Percentiles rank a stretch among this genome's conserved stretches.
phyloP scores from a whole-genome alignment of 2,888 invertebrate species.

The Leptopilina syphax region DNA sequence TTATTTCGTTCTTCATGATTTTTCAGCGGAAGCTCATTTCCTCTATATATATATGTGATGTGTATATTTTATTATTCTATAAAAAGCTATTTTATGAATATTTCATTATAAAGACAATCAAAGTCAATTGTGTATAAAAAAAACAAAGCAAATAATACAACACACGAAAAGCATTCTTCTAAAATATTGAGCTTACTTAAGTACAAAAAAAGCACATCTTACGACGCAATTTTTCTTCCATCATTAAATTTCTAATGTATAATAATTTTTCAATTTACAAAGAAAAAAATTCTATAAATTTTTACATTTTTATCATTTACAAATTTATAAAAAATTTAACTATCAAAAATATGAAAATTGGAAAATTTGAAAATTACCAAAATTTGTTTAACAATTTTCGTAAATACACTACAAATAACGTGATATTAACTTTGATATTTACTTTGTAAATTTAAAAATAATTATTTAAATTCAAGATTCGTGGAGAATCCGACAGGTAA shows the following conservation, averaged over 20 bases:
- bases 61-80: neutral
- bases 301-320: too few species aligned
- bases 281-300: too few species aligned
- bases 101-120: constrained; percentile 13
- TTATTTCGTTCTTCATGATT: neutral
- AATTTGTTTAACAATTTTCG: too few species aligned
- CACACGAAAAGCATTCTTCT: constrained; percentile 7
- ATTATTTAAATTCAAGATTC: too few species aligned
- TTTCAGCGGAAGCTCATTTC: neutral
- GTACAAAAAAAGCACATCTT: constrained; percentile 5
- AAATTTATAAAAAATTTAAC: too few species aligned
- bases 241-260: neutral
- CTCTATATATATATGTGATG: neutral
- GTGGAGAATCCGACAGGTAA: too few species aligned
- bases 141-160: neutral
- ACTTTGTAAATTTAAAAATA: too few species aligned
- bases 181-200: constrained; percentile 14
- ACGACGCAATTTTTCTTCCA: neutral
- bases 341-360: too few species aligned
- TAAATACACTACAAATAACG: too few species aligned
- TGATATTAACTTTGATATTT: too few species aligned
- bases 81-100: constrained; percentile 1
- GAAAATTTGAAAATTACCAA: too few species aligned
- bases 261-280: neutral
- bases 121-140: constrained; percentile 14